Conservation (phyloP, 2,797 vertebrate genomes). For the Rhabdophis nuchalis region DNA sequence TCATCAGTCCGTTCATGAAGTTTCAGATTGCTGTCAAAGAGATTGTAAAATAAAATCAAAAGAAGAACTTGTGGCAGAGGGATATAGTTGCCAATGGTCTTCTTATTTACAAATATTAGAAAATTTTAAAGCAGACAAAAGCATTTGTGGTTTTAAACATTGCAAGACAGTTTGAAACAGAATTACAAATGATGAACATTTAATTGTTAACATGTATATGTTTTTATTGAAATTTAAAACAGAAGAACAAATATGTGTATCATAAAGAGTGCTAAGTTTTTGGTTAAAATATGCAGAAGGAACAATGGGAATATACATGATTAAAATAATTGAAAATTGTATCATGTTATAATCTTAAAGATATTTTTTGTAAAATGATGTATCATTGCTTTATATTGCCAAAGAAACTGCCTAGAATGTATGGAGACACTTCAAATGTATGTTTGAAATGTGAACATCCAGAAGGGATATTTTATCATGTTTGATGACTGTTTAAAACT, state of each 20-base stretch:
- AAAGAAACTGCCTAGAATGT: background rate
- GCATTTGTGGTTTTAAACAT: background rate
- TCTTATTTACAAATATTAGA: background rate
- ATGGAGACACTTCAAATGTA: background rate
- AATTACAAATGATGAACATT: background rate
- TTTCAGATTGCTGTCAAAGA: background rate
- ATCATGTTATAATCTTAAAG: background rate
- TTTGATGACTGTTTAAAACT: background rate
- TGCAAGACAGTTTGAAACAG: background rate
- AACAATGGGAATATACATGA: background rate
- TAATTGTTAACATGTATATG: background rate
- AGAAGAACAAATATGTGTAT: background rate
- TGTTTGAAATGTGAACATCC: background rate
- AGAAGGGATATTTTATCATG: background rate
- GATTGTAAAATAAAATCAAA: background rate
- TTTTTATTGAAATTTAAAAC: background rate
- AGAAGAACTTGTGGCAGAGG: background rate
- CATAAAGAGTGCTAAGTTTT: background rate
- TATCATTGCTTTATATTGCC: background rate
- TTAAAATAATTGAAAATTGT: background rate
- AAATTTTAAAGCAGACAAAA: background rate
- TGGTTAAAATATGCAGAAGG: background rate
- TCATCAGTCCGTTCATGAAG: background rate
- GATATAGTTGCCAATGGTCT: background rate
- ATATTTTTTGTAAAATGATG: background rate